Conservation (phyloP, 2,888 invertebrate species). For the Dolomedes plantarius region DNA sequence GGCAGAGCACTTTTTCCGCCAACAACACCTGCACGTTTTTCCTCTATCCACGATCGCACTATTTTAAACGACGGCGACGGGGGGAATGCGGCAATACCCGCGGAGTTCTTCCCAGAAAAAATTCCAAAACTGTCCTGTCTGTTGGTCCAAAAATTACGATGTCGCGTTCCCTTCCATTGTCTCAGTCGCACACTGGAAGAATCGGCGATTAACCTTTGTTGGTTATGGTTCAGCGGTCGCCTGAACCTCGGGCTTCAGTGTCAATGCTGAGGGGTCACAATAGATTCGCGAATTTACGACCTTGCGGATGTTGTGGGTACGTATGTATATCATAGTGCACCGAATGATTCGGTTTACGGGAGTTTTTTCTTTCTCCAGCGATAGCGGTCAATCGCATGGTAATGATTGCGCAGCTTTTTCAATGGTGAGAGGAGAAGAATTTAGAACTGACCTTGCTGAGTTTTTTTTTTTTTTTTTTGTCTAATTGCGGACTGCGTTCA, state of each 20-base stretch:
- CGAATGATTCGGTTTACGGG: not conserved
- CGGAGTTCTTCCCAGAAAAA: slow-evolving; percentile 35
- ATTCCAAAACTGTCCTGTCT: slow-evolving; percentile 19
- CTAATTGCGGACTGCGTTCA: not conserved
- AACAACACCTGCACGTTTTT: no score
- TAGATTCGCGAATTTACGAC: slow-evolving; percentile 51
- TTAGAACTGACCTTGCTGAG: not conserved
- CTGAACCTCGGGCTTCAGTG: slow-evolving; percentile 38
- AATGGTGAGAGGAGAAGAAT: no score
- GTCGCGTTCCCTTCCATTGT: slow-evolving; percentile 34
- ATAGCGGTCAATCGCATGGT: slow-evolving; percentile 56
- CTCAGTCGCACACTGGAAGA: slow-evolving; percentile 20
- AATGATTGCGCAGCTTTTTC: slow-evolving; percentile 13
- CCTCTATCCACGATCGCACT: no score
- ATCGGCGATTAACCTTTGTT: slow-evolving; percentile 40
- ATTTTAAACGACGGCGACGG: no score
- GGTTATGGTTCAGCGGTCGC: slow-evolving; percentile 46
- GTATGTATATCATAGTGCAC: not conserved
- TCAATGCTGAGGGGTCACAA: slow-evolving; percentile 50
- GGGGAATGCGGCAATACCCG: not conserved
- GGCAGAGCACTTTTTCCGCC: no score
- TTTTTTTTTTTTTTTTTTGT: not conserved
- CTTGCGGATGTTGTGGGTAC: slow-evolving; percentile 10
- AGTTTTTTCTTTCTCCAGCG: not conserved
- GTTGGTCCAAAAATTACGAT: slow-evolving; percentile 22